Evolutionary conservation across 2,797 vertebrate species (phyloP), one percentile per base, ranked within the genome.

Genomic region (Pangasius macronema): DNA sequence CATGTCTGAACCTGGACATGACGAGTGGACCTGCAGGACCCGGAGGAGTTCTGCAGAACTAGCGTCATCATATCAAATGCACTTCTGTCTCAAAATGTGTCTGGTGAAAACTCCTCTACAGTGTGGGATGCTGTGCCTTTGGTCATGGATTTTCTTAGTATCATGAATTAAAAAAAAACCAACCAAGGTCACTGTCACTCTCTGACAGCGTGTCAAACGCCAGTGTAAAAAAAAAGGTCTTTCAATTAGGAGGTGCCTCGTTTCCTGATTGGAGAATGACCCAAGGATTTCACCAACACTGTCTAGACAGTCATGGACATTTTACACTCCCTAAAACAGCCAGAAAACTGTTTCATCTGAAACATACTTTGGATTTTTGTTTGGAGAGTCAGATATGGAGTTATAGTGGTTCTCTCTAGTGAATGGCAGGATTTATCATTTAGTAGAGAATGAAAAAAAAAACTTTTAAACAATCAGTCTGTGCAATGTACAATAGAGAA

Each of bases 51-150:
- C 85, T 83, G 63, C 65, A 72, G 68, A 85, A 87, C 39, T 67
- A 81, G 61, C 80, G 75, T 75, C 81, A 89, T 83, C 1, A 39
- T 89, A 82, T 89, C 90, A 88, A 87, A 87, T 33, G 70, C 76
- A 86, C 85, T 75, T 80, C 61, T 51, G 86, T 87, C 81, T 87
- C 86, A 86, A 90, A 90, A 82, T 86, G 70, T 88, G 87, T 82
- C 87, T 84, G 18, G 22, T 42, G 55, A 80, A 80, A 80, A 39
- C 20, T 39, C 33, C 33, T n/a, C 67, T 84, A 55, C 72, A 39
- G 2, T 76, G 20, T 39, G 51, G 49, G 65, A 42, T 79, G 79
- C 77, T 81, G 49, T 83, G 89, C 68, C 77, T 89, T 87, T 79
- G 86, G 84, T 85, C 51, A 72, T 79, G 80, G 85, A 85, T 83